A percentile compares a stretch with the other conserved stretches of the same genome.
Conservation (phyloP, 1,140 invertebrate genomes). For the Acyrthosiphon pisum region DNA sequence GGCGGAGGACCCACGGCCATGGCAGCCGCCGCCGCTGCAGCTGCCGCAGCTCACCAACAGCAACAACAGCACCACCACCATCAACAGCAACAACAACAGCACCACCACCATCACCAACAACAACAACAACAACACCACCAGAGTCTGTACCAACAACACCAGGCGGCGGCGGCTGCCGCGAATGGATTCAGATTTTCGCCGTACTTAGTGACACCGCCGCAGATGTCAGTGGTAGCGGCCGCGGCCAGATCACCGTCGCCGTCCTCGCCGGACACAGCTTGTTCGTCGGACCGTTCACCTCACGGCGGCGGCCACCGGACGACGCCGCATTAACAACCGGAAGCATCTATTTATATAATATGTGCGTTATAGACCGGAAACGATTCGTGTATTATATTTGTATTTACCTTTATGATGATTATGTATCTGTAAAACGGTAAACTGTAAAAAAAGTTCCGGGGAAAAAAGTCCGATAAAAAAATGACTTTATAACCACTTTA, state of each 20-base stretch:
- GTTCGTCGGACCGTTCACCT: constrained; percentile 23
- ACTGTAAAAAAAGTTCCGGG: neutral
- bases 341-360: neutral
- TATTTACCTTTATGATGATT: neutral
- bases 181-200: constrained; percentile 53
- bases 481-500: no score
- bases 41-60: constrained; percentile 8
- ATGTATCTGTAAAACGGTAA: neutral
- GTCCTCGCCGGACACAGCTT: constrained; percentile 30
- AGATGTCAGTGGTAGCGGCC: neutral
- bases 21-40: constrained; percentile 55
- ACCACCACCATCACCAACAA: neutral
- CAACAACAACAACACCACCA: neutral
- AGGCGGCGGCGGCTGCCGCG: constrained; percentile 50
- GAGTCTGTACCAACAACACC: constrained; percentile 36
- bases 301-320: neutral
- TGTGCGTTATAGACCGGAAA: neutral
- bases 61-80: neutral
- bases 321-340: constrained; percentile 17
- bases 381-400: constrained; percentile 8
- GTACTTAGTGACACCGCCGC: constrained; percentile 18
- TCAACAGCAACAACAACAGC: neutral
- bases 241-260: constrained; percentile 29
- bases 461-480: neutral
- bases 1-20: constrained; percentile 19